A percentile compares a stretch with the other conserved stretches of the same genome.
These are phyloP conservation scores for Garra rufa DNA, from an alignment of 2,113 vertebrate species.

Conservation along the genomic window DNA sequence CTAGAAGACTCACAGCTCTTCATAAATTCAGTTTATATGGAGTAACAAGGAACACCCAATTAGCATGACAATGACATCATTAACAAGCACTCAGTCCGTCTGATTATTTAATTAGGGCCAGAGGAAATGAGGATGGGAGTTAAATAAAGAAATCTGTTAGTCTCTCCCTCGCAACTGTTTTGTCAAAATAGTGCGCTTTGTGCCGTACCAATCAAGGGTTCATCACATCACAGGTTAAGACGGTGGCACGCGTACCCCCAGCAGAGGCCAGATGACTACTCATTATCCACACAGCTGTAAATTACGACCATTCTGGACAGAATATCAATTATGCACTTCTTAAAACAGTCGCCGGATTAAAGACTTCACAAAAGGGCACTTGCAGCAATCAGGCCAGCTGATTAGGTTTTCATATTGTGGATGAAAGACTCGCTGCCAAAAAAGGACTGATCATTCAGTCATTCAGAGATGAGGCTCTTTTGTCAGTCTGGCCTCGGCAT, in stretches of 20 bases:
- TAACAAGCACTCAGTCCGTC: constrained; percentile 82
- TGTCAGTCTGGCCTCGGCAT: constrained; percentile 46
- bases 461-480: constrained; percentile 59
- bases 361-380: constrained; percentile 78
- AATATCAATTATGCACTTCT: constrained; percentile 88
- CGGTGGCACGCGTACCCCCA: constrained; percentile 66
- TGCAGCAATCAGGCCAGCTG: constrained; percentile 73
- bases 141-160: constrained; percentile 82
- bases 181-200: constrained; percentile 81
- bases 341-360: constrained; percentile 80
- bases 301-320: constrained; percentile 82
- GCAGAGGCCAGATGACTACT: constrained; percentile 84
- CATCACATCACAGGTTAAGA: constrained; percentile 85
- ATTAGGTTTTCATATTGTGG: constrained; percentile 75
- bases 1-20: constrained; percentile 26
- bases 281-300: constrained; percentile 85
- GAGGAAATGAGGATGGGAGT: constrained; percentile 80
- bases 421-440: constrained; percentile 65
- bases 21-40: constrained; percentile 45
- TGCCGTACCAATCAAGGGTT: constrained; percentile 86
- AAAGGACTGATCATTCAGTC: constrained; percentile 52
- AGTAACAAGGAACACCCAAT: constrained; percentile 71
- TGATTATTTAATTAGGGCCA: constrained; percentile 91
- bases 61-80: constrained; percentile 90
- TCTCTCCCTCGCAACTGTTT: constrained; percentile 72